Base-by-base conservation (phyloP, 2,888 invertebrate species). In the Dyspetes luteomarginatus region DNA sequence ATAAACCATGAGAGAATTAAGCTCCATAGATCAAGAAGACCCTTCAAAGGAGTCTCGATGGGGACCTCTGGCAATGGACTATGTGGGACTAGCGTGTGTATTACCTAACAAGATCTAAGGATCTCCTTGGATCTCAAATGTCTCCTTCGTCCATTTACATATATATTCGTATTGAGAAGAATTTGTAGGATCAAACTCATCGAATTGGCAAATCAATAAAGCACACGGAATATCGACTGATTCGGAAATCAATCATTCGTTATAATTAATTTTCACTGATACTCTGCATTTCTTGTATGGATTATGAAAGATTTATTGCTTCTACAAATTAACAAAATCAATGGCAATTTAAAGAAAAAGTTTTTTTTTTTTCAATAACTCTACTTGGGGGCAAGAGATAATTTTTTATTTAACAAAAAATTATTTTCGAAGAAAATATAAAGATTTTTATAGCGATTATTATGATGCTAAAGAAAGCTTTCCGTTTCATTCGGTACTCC, bases 81-180 rank as follows among this genome's bases (percentile, higher is more conserved):
- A 69, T 41, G 45, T 55, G 60, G 48, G 28, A 30, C 45, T 69
- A 64, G 69, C 64, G 52, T 62, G n/a, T n/a, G 43, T 48, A 55
- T 69, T 62, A 56, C 74, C 64, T 69, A 78, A 64, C 73, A 69
- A 78, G 68, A 73, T 78, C 68, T 74, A 69, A 78, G 62, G 68
- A 56, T 69, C 52, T 56, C 41, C 43, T 48, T 15, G 22, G 19
- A 79, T 64, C 69, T 17, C 15, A 55, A 56, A 12, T 62, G 48
- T 45, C 24, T n/a, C 24, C 28, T 55, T 56, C 56, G 22, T 30
- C 43, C 30, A n/a, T n/a, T n/a, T 68, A 22, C 26, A 62, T 55
- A 26, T 12, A 17, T 73, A 19, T 30, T 22, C 52, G 58, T 22
- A 56, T 45, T 9, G 52, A 26, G 4, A 43, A 22, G 45, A 22